Evolutionary conservation across 2,113 vertebrate genomes (phyloP), one percentile per base, ranked within the genome.

Genomic region (Accipiter cooperii): DNA sequence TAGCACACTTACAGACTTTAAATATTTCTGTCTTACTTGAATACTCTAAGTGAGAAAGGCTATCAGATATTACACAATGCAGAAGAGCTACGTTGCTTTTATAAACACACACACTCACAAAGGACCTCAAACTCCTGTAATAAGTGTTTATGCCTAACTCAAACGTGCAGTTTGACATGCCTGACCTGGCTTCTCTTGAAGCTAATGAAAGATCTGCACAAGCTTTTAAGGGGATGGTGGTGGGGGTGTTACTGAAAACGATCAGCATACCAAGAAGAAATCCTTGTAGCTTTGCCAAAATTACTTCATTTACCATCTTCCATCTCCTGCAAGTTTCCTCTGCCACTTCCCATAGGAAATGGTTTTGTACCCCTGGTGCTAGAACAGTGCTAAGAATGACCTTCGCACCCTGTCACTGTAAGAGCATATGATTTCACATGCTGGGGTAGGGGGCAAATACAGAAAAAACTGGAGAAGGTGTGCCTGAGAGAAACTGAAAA

Each of bases 371-470:
- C 34, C 10, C 49, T 58, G n/a, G 42, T 0, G 4, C 15, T 33
- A 51, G 25, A 91, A 70, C 2, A 1, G 25, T n/a, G 47, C 18
- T 83, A 74, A 65, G 42, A 93, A 44, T 1, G 18, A 84, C 33
- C 79, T 84, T 25, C 2, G 2, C 71, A 75, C 51, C 11, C 29
- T n/a, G 76, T 28, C 86, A n/a, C 73, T 71, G 5, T 19, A 54
- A 71, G 12, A 75, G 11, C 0, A 0, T 1, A 15, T 12, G 28
- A 73, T 15, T 76, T 83, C 34, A 54, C 10, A 31, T 6, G 46
- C 33, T 16, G 7, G 21, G 8, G 6, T 14, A 2, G 10, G 8
- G 13, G 8, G 6, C 16, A 8, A 57, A 76, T 5, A 63, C 21
- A 64, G 57, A 33, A 22, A 87, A n/a, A 91, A 64, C 8, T 47